phyloP scores from a whole-genome alignment of 2,797 vertebrate species.

The Rachycentron canadum region DNA sequence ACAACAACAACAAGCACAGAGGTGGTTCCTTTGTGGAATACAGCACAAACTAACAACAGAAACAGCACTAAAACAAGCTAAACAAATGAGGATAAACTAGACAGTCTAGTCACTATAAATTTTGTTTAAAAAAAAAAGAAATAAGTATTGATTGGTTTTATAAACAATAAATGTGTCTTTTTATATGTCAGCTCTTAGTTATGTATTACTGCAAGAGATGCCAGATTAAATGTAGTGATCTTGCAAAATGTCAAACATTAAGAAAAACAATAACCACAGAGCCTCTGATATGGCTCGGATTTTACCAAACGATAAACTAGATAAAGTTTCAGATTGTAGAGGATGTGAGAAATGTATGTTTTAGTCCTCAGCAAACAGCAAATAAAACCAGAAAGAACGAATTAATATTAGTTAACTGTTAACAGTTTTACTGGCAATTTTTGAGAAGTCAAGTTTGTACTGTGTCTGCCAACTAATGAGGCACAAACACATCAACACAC shows the following conservation, averaged over 20 bases:
- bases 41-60: not conserved
- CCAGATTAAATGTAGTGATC: too few species aligned
- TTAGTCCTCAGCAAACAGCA: not conserved
- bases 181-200: not conserved
- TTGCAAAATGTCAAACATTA: not conserved
- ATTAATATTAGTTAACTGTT: too few species aligned
- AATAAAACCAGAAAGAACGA: too few species aligned
- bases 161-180: not conserved
- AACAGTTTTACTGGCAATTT: too few species aligned
- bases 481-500: too few species aligned
- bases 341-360: not conserved
- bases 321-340: not conserved
- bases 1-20: not conserved
- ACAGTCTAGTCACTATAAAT: not conserved
- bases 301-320: not conserved
- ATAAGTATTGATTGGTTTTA: not conserved
- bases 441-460: too few species aligned
- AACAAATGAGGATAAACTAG: too few species aligned
- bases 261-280: not conserved
- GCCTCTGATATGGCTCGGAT: not conserved
- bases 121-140: too few species aligned
- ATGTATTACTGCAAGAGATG: too few species aligned
- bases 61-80: too few species aligned
- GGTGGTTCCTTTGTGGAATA: not conserved
- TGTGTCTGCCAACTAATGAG: not conserved